These are phyloP conservation scores for Drosophila paracracens DNA, from an alignment of 2,888 invertebrate species.

Conservation along the genomic window DNA sequence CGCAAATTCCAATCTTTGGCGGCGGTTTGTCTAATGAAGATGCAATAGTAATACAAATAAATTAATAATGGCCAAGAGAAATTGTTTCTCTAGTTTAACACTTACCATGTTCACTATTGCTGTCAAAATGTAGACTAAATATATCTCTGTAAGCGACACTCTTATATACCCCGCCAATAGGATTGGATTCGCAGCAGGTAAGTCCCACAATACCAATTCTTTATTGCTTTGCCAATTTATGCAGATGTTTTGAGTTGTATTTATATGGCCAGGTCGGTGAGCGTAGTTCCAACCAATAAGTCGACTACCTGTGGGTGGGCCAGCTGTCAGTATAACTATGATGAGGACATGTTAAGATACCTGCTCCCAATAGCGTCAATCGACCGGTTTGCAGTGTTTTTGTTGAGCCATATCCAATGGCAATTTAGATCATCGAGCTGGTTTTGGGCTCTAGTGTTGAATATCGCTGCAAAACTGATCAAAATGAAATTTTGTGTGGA, in stretches of 20 bases:
- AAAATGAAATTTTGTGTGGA: too few species aligned
- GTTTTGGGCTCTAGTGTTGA: neutral
- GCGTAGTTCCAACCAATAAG: neutral
- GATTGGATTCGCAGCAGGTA: slow-evolving; percentile 39
- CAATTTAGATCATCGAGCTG: neutral
- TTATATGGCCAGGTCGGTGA: slow-evolving; percentile 2
- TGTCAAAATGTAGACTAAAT: slow-evolving; percentile 56
- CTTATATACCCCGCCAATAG: slow-evolving; percentile 49
- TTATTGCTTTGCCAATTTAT: slow-evolving; percentile 24
- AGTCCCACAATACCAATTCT: neutral
- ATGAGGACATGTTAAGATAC: neutral
- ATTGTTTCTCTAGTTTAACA: neutral
- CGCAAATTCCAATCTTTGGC: slow-evolving; percentile 65
- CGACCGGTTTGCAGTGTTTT: slow-evolving; percentile 24
- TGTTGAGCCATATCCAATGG: slow-evolving; percentile 19
- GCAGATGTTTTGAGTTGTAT: slow-evolving; percentile 48
- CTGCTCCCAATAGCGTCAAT: neutral
- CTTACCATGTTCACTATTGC: slow-evolving; percentile 59
- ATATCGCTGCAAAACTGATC: too few species aligned
- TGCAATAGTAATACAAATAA: neutral
- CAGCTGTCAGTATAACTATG: slow-evolving; percentile 25
- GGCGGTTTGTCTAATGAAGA: slow-evolving; percentile 53
- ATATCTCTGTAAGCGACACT: neutral
- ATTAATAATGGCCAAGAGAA: too few species aligned
- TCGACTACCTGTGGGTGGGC: slow-evolving; percentile 49